A percentile compares a stretch with the other conserved stretches of the same genome.
phyloP scores from a whole-genome alignment of 2,888 invertebrate species.

The Dasysyrphus tricinctus region DNA sequence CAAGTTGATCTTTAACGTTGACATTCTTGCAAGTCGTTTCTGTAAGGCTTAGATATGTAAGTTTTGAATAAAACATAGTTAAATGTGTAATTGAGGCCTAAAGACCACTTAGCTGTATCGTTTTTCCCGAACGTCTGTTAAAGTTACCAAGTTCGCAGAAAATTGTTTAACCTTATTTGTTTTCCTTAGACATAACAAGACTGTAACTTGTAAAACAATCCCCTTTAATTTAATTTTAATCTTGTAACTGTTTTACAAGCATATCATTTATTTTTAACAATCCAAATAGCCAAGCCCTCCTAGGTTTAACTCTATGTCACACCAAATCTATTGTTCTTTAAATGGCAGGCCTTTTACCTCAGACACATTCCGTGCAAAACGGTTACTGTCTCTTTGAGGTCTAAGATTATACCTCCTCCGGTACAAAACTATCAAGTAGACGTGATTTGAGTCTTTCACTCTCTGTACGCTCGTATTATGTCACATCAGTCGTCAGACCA shows the following conservation, averaged over 20 bases:
- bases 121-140: neutral
- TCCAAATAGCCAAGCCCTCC: slow-evolving; percentile 48
- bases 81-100: too few species aligned
- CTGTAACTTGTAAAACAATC: slow-evolving; percentile 12
- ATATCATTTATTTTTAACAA: slow-evolving; percentile 18
- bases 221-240: neutral
- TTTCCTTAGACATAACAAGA: neutral
- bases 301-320: slow-evolving; percentile 26
- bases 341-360: slow-evolving; percentile 32
- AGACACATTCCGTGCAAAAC: slow-evolving; percentile 32
- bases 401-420: neutral
- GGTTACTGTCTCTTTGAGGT: neutral
- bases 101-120: neutral
- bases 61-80: too few species aligned
- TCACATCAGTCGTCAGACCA: slow-evolving; percentile 70
- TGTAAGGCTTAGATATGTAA: neutral
- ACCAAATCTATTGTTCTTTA: slow-evolving; percentile 46
- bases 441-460: slow-evolving; percentile 64
- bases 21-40: neutral
- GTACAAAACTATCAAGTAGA: neutral
- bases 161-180: neutral
- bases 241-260: neutral
- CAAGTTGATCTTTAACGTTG: neutral
- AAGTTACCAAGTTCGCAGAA: neutral
- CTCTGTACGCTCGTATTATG: slow-evolving; percentile 66